A percentile compares a stretch with the other conserved stretches of the same genome.
phyloP scores from a whole-genome alignment of 2,797 vertebrate species.

The Meriones psammophilus region DNA sequence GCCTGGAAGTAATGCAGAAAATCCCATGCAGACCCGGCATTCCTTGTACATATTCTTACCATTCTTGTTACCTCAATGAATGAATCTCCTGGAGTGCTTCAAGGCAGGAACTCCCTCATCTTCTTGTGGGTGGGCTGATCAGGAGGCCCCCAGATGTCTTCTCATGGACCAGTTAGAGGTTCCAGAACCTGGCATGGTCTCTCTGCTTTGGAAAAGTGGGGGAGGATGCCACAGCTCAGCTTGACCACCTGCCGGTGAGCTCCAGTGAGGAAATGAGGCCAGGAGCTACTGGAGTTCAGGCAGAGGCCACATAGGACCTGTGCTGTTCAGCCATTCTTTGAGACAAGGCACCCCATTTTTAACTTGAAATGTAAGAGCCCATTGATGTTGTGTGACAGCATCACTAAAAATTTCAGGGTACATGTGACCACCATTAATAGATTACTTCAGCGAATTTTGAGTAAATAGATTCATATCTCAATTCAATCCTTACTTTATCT shows the following conservation, averaged over 20 bases:
- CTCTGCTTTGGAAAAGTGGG: neutral
- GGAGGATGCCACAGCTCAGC: neutral
- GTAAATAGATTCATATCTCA: slow-evolving; percentile 37
- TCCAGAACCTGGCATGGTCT: neutral
- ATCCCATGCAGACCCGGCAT: neutral
- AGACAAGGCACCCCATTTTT: neutral
- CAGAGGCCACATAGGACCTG: neutral
- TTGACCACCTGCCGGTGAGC: neutral
- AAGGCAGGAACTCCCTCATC: neutral
- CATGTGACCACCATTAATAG: neutral
- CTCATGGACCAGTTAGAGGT: neutral
- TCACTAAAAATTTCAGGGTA: neutral
- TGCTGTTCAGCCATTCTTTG: neutral
- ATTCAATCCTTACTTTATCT: neutral
- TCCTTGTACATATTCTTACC: neutral
- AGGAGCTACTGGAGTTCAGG: neutral
- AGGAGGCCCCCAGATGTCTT: neutral
- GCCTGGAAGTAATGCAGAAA: neutral
- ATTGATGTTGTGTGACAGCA: neutral
- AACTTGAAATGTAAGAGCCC: neutral
- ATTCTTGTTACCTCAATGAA: neutral
- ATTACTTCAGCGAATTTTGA: slow-evolving; percentile 33
- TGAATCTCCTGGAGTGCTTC: slow-evolving; percentile 7
- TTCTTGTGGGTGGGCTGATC: neutral
- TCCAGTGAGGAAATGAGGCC: neutral